A percentile compares a stretch with the other conserved stretches of the same genome.
Evolutionary conservation across 2,113 vertebrate genomes (phyloP).

Genomic region (Lipophrys pholis): DNA sequence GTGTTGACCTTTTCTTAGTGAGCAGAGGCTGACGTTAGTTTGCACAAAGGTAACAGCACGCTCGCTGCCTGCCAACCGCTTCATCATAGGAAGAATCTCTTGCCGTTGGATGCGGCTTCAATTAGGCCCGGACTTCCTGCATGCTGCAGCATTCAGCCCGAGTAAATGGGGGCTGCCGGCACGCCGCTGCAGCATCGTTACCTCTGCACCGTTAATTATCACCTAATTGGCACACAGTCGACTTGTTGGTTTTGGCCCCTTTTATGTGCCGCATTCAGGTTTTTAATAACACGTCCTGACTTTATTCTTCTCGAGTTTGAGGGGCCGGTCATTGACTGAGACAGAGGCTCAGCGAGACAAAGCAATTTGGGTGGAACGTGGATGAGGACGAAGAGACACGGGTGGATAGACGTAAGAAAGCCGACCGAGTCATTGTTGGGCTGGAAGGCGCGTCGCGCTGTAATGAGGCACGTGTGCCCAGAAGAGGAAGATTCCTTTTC

Average conservation of each 20-base stretch:
- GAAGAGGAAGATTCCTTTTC: constrained; percentile 76
- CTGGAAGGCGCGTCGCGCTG: constrained; percentile 58
- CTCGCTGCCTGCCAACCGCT: constrained; percentile 91
- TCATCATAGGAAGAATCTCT: constrained; percentile 91
- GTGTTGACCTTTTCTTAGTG: constrained; percentile 75
- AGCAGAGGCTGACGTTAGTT: constrained; percentile 48
- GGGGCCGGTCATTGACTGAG: constrained; percentile 87
- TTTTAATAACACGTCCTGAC: constrained; percentile 79
- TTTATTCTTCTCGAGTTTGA: constrained; percentile 79
- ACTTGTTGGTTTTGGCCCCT: constrained; percentile 47
- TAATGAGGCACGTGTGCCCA: constrained; percentile 83
- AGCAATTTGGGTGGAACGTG: constrained; percentile 76
- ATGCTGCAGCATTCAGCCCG: constrained; percentile 82
- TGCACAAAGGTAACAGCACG: constrained; percentile 79
- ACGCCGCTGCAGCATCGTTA: constrained; percentile 87
- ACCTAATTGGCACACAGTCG: constrained; percentile 86
- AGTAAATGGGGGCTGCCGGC: constrained; percentile 86
- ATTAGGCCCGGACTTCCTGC: constrained; percentile 85
- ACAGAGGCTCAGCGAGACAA: constrained; percentile 86
- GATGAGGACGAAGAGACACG: constrained; percentile 50
- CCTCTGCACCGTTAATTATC: constrained; percentile 89
- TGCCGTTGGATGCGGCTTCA: constrained; percentile 77
- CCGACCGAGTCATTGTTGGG: constrained; percentile 70
- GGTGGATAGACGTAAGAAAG: constrained; percentile 70
- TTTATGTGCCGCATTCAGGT: constrained; percentile 66